A percentile compares a stretch with the other conserved stretches of the same genome.
phyloP scores from a whole-genome alignment of 2,113 vertebrate genomes.

The Gobio gobio region DNA sequence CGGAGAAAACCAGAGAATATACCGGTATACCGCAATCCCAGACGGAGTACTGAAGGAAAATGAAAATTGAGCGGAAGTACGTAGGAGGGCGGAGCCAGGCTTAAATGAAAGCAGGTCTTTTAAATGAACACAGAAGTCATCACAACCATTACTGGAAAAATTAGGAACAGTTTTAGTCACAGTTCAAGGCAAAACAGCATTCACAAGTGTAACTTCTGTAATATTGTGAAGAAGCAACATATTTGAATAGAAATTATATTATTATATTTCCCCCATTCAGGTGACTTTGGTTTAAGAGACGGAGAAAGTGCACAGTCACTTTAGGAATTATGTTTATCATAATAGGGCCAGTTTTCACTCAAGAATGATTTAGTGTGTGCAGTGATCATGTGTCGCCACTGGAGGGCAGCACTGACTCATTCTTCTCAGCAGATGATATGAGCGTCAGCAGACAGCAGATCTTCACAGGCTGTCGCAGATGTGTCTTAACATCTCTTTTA shows the following conservation, averaged over 20 bases:
- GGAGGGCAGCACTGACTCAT: background rate
- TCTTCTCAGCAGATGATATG: background rate
- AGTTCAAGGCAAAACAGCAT: background rate
- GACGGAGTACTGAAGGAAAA: too few species aligned
- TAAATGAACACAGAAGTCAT: background rate
- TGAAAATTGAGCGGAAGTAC: too few species aligned
- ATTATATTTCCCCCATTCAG: background rate
- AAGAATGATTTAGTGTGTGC: background rate
- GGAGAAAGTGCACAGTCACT: background rate
- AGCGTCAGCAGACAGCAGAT: background rate
- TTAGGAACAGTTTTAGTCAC: too few species aligned
- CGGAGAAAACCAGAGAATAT: too few species aligned
- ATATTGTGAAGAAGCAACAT: background rate
- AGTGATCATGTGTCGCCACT: background rate
- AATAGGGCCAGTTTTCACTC: background rate
- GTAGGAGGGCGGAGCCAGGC: too few species aligned
- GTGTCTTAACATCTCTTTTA: background rate
- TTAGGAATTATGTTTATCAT: background rate
- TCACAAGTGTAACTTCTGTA: background rate
- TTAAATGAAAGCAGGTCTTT: background rate
- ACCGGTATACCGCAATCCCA: too few species aligned
- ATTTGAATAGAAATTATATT: background rate
- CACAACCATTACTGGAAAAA: too few species aligned
- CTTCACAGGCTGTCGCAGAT: background rate
- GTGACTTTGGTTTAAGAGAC: background rate